Percentiles rank a stretch among this genome's conserved stretches.
Evolutionary conservation across 2,797 vertebrate genomes (phyloP).

Genomic region (Acanthurus lineatus): DNA sequence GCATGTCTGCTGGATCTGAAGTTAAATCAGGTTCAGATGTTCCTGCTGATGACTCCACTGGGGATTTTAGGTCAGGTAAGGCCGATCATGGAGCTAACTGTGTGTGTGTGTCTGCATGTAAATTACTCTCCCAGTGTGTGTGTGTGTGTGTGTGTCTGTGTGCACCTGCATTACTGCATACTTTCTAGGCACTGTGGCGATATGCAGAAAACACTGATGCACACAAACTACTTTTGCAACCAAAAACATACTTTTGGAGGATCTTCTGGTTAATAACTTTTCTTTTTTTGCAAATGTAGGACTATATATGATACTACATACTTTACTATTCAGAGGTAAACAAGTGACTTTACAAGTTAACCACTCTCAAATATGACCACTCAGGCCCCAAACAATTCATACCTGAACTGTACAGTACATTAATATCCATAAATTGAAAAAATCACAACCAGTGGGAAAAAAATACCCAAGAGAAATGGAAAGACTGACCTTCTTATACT

Average conservation of each 20-base stretch:
- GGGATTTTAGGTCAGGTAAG: constrained; percentile 60
- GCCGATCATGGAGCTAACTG: constrained; percentile 18
- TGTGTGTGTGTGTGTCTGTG: constrained; percentile 12
- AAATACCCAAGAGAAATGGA: not conserved
- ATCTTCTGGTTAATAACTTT: not conserved
- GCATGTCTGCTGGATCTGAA: constrained; percentile 34
- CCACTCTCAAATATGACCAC: not conserved
- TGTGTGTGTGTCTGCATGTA: constrained; percentile 17
- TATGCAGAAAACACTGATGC: not conserved
- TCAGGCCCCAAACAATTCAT: not conserved
- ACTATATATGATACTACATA: too few relatives aligned
- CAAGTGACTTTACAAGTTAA: too few relatives aligned
- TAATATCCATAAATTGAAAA: too few relatives aligned
- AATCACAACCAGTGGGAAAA: not conserved
- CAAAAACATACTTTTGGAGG: not conserved
- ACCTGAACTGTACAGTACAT: not conserved
- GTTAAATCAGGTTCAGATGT: constrained; percentile 69
- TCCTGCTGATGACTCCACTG: constrained; percentile 48
- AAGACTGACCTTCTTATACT: not conserved
- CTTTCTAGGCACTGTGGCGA: constrained; percentile 8
- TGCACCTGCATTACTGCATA: constrained; percentile 44
- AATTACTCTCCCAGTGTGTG: not conserved
- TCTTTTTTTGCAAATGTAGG: too few relatives aligned
- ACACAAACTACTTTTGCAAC: not conserved
- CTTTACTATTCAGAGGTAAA: too few relatives aligned